Evolutionary conservation across 1,140 invertebrate species (phyloP).

Genomic region (Lasioglossum baleicum): DNA sequence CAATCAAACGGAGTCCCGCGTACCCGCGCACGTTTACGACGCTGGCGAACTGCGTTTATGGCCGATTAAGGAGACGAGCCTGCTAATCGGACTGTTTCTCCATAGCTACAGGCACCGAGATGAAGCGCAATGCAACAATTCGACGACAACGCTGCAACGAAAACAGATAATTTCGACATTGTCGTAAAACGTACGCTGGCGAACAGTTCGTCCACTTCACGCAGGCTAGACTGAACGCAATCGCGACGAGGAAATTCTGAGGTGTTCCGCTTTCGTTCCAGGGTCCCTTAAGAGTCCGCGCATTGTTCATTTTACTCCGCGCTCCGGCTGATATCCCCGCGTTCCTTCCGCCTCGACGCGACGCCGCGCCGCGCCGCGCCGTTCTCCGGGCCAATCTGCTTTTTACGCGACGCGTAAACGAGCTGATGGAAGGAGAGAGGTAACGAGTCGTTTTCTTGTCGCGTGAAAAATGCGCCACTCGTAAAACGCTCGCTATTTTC

Average conservation of each 20-base stretch:
- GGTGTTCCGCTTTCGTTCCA: neutral
- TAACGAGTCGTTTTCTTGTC: conserved; percentile 51
- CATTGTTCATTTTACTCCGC: conserved; percentile 8
- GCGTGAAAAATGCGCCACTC: conserved; percentile 52
- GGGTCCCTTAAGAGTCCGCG: conserved; percentile 1
- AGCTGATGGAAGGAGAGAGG: conserved; percentile 20
- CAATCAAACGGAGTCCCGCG: neutral
- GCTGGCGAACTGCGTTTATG: conserved; percentile 2
- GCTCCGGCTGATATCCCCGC: conserved; percentile 28
- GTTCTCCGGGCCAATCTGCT: conserved; percentile 45
- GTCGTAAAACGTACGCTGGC: neutral
- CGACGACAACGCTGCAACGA: neutral
- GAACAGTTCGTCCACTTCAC: neutral
- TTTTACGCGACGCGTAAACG: conserved; percentile 52
- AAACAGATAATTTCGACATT: neutral
- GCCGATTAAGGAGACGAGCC: neutral
- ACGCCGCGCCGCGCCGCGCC: conserved; percentile 10
- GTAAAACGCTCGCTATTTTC: conserved; percentile 54
- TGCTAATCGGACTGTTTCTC: neutral
- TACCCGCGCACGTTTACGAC: neutral
- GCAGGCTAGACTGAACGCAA: too few species aligned
- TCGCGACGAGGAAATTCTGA: neutral
- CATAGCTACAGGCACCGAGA: neutral
- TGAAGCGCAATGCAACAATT: neutral
- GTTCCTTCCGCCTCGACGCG: conserved; percentile 8